Conservation (phyloP, 2,113 vertebrate species). For the Petaurus breviceps region DNA sequence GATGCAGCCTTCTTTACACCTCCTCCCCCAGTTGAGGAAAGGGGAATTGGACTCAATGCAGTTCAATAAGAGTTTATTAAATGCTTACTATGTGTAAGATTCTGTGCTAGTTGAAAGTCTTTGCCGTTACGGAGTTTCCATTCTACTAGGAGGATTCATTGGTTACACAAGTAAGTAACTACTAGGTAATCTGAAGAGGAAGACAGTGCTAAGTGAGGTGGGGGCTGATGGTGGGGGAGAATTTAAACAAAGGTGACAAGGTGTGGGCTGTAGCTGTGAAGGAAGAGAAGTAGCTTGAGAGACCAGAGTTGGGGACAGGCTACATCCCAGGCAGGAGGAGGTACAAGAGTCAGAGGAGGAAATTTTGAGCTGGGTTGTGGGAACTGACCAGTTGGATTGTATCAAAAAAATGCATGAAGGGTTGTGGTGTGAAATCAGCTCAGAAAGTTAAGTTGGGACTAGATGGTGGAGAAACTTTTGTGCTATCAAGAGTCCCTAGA, state of each 20-base stretch:
- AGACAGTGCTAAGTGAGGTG: not conserved
- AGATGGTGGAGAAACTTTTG: not conserved
- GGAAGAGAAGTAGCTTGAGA: not conserved
- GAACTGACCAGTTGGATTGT: not conserved
- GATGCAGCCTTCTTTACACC: not conserved
- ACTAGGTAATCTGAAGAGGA: not conserved
- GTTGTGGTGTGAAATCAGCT: not conserved
- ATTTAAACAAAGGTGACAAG: not conserved
- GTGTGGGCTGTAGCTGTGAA: not conserved
- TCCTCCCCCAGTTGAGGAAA: accelerated
- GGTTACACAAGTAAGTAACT: not conserved
- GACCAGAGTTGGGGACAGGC: not conserved
- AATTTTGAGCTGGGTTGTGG: not conserved
- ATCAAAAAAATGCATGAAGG: not conserved
- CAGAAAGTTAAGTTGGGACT: not conserved
- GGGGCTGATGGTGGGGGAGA: not conserved
- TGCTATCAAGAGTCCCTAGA: not conserved
- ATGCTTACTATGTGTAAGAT: not conserved
- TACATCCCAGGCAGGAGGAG: not conserved
- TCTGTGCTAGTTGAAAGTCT: not conserved
- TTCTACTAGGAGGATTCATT: not conserved
- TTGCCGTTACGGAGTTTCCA: not conserved
- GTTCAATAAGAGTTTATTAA: not conserved
- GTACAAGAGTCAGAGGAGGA: not conserved
- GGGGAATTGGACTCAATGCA: not conserved